Percentiles rank a stretch among this genome's conserved stretches.
phyloP scores from a whole-genome alignment of 2,888 invertebrate species.

The Colostygia pectinataria region DNA sequence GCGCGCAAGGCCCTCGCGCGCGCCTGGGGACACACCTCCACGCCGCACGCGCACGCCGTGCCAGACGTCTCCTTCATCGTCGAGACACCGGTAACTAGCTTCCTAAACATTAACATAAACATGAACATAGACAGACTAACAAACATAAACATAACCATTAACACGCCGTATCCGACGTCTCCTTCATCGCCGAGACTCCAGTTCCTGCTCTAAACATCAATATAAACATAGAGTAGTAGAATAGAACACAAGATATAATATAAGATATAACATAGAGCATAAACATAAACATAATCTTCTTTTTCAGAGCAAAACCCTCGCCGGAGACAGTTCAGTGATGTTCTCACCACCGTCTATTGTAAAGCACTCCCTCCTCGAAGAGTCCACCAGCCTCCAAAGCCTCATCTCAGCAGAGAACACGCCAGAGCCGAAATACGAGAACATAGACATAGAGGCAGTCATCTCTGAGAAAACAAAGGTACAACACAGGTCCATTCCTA shows the following conservation, averaged over 20 bases:
- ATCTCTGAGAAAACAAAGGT: slow-evolving; percentile 76
- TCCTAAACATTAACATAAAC: too few relatives aligned
- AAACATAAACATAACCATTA: too few relatives aligned
- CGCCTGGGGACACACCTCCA: slow-evolving; percentile 84
- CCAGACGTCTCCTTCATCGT: slow-evolving; percentile 88
- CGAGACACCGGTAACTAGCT: slow-evolving; percentile 88
- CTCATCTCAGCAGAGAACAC: slow-evolving; percentile 71
- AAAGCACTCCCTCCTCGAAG: slow-evolving; percentile 89
- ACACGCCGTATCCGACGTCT: too few relatives aligned
- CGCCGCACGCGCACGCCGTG: slow-evolving; percentile 56
- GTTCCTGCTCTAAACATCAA: too few relatives aligned
- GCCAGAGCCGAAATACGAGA: slow-evolving; percentile 64
- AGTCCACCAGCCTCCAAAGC: slow-evolving; percentile 84
- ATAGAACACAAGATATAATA: too few relatives aligned
- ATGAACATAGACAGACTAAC: too few relatives aligned
- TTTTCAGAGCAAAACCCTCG: slow-evolving; percentile 93
- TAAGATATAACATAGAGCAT: too few relatives aligned
- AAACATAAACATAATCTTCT: slow-evolving; percentile 18
- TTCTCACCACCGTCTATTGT: slow-evolving; percentile 95
- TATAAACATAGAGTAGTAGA: too few relatives aligned
- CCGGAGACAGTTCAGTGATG: slow-evolving; percentile 88
- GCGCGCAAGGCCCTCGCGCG: slow-evolving; percentile 92
- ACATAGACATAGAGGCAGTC: slow-evolving; percentile 66
- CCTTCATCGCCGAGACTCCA: too few relatives aligned
- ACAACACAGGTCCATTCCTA: slow-evolving; percentile 80